Conservation (phyloP, 92 coral and sea anemone genomes). For the Actinostola sp. region DNA sequence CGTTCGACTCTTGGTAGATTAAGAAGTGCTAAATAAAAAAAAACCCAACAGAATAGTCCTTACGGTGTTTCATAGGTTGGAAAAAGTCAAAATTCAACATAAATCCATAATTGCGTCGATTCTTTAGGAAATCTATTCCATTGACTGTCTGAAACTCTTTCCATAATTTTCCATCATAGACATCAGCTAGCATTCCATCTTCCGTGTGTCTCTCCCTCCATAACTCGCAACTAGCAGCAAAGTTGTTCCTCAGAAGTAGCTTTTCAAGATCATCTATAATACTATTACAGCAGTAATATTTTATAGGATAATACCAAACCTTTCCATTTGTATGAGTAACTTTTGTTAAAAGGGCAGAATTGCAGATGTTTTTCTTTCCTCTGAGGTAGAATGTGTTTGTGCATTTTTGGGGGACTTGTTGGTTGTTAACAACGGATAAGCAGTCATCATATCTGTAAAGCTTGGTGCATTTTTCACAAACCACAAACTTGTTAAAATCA, state of each 20-base stretch:
- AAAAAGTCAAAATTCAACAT: no score
- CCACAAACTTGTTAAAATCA: constrained; percentile 55
- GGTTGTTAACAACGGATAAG: constrained; percentile 20
- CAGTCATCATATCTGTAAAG: constrained; percentile 53
- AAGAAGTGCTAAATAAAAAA: no score
- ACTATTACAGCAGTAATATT: constrained; percentile 52
- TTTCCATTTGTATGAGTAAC: constrained; percentile 35
- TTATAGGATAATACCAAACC: constrained; percentile 41
- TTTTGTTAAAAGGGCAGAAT: not conserved
- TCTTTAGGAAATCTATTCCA: no score
- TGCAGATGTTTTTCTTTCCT: constrained; percentile 32
- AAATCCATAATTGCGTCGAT: no score
- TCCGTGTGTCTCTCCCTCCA: no score
- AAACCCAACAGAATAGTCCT: no score
- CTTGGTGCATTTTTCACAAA: constrained; percentile 53
- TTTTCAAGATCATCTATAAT: constrained; percentile 41
- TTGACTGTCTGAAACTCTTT: no score
- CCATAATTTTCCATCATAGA: no score
- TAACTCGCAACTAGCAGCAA: constrained; percentile 10
- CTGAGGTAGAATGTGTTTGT: constrained; percentile 19
- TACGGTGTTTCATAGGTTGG: no score
- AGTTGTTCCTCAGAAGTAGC: constrained; percentile 19
- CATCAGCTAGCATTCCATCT: no score
- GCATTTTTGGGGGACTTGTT: constrained; percentile 34
- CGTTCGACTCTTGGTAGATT: no score